A percentile compares a stretch with the other conserved stretches of the same genome.
Conservation (phyloP, 2,113 vertebrate genomes). For the Phycodurus eques region DNA sequence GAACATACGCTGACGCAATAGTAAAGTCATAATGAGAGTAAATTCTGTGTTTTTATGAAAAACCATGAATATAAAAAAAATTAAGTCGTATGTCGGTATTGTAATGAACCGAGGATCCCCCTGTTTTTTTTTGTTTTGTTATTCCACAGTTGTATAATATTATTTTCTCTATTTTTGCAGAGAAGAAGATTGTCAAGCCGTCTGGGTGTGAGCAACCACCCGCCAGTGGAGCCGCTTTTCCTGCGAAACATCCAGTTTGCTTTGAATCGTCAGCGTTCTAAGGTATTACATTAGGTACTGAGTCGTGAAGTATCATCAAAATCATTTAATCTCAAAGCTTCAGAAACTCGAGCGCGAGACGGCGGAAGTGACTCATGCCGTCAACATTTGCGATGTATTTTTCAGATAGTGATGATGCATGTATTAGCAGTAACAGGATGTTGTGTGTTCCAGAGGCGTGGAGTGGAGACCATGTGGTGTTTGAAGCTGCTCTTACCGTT, state of each 20-base stretch:
- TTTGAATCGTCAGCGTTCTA: conserved; percentile 42
- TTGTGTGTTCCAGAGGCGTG: conserved; percentile 56
- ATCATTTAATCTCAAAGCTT: neutral
- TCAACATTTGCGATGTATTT: conserved; percentile 13
- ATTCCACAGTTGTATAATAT: conserved; percentile 26
- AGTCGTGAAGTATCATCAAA: no score
- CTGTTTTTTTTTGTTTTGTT: neutral
- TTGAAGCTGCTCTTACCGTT: conserved; percentile 72
- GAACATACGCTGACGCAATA: no score
- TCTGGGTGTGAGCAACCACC: conserved; percentile 57
- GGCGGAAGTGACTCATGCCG: conserved; percentile 1
- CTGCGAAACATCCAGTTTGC: conserved; percentile 33
- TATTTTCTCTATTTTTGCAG: conserved; percentile 34
- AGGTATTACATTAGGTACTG: conserved; percentile 36
- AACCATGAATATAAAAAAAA: no score
- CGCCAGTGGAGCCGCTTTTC: conserved; percentile 46
- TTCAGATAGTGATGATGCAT: conserved; percentile 17
- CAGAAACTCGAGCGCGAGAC: neutral
- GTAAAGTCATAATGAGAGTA: no score
- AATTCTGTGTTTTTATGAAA: no score
- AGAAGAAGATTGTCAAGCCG: conserved; percentile 46
- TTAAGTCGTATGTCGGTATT: no score
- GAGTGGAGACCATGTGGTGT: conserved; percentile 73
- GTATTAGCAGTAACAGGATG: conserved; percentile 23
- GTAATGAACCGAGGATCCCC: no score